Evolutionary conservation across 2,888 invertebrate species (phyloP).

Genomic region (Pardosa pseudoannulata): DNA sequence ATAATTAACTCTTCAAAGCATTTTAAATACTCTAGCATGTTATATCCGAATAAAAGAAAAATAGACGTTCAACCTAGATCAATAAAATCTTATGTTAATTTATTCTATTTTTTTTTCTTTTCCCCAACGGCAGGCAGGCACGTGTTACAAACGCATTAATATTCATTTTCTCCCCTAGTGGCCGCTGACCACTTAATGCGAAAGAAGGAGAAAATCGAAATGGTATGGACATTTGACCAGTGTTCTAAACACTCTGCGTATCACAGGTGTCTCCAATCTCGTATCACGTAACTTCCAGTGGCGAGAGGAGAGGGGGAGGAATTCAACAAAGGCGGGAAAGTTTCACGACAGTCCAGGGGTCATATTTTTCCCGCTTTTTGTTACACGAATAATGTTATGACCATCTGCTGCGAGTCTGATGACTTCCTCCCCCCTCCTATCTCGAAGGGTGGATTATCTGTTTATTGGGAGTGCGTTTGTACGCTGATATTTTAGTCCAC

Average conservation of each 20-base stretch:
- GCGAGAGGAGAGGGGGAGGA: neutral
- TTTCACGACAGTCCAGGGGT: constrained; percentile 1
- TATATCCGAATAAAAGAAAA: too few species aligned
- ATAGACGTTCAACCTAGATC: too few species aligned
- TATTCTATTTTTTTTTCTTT: too few species aligned
- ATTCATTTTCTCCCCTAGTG: neutral
- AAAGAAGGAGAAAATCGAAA: neutral
- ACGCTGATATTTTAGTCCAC: neutral
- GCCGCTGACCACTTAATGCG: neutral
- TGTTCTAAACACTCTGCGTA: neutral
- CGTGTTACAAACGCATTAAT: neutral
- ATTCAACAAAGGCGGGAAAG: constrained; percentile 19
- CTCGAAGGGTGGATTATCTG: constrained; percentile 1
- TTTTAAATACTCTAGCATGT: too few species aligned
- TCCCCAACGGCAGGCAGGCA: too few species aligned
- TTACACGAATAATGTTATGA: constrained; percentile 5
- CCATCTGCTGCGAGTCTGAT: constrained; percentile 13
- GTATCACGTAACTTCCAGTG: neutral
- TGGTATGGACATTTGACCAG: neutral
- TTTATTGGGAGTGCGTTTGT: neutral
- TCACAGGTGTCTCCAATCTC: neutral
- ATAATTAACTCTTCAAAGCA: too few species aligned
- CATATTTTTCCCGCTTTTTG: constrained; percentile 10
- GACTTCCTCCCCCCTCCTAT: neutral
- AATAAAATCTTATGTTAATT: too few species aligned